These are phyloP conservation scores for Platyrinchus mystaceus DNA, from an alignment of 2,797 vertebrate species.

Conservation along the genomic window DNA sequence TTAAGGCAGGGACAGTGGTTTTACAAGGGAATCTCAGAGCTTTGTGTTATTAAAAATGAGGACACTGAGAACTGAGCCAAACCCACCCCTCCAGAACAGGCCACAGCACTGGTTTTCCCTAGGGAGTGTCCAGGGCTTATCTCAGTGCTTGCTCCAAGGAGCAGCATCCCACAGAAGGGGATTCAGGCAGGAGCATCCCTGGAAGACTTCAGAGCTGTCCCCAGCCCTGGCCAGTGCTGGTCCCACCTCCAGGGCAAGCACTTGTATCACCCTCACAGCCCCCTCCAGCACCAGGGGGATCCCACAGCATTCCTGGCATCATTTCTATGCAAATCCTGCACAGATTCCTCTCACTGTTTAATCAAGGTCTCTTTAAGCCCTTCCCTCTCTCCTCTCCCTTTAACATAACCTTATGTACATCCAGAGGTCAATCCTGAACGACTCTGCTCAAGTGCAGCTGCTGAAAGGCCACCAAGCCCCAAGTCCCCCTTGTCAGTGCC, in stretches of 20 bases:
- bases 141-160: neutral
- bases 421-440: neutral
- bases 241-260: neutral
- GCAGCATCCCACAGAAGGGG: neutral
- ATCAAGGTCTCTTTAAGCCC: neutral
- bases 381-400: neutral
- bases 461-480: neutral
- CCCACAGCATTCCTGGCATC: neutral
- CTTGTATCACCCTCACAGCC: neutral
- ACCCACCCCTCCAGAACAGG: rapidly evolving
- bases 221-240: rapidly evolving
- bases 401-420: neutral
- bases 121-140: rapidly evolving
- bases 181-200: neutral
- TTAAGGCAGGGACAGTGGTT: neutral
- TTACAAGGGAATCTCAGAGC: neutral
- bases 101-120: neutral
- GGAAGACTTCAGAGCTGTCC: neutral
- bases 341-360: neutral
- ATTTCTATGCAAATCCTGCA: neutral
- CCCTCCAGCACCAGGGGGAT: neutral
- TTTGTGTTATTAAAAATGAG: neutral
- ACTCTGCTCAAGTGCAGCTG: neutral
- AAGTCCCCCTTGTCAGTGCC: neutral
- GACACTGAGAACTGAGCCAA: rapidly evolving